A percentile compares a stretch with the other conserved stretches of the same genome.
These are phyloP conservation scores for Limnothrissa miodon DNA, from an alignment of 2,113 vertebrate genomes.

Conservation along the genomic window DNA sequence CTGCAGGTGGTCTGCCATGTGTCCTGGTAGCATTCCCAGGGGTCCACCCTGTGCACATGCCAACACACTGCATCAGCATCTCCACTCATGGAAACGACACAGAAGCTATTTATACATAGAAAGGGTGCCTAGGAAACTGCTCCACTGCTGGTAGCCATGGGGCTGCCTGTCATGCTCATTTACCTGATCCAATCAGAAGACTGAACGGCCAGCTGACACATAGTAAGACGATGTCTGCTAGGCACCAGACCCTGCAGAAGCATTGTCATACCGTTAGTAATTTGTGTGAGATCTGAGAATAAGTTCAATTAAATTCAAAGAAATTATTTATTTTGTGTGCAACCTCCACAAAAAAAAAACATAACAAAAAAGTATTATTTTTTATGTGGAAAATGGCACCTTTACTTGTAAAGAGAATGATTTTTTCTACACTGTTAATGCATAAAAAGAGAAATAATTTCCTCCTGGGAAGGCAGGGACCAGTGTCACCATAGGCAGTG, in stretches of 20 bases:
- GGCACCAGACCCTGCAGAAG: slow-evolving; percentile 86
- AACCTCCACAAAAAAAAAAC: no score
- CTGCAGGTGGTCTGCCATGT: slow-evolving; percentile 98
- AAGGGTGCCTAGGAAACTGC: neutral
- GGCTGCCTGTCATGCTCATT: slow-evolving; percentile 27
- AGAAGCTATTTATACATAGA: neutral
- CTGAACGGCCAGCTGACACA: slow-evolving; percentile 97
- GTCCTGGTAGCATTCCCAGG: slow-evolving; percentile 98
- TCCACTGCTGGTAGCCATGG: neutral
- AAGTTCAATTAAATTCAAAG: no score
- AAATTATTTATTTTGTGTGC: no score
- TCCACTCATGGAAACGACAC: neutral
- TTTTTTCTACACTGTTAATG: no score
- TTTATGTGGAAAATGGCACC: no score
- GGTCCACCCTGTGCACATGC: slow-evolving; percentile 83
- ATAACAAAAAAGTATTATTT: no score
- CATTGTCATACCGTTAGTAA: neutral
- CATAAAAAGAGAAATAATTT: no score
- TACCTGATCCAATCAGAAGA: slow-evolving; percentile 98
- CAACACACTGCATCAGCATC: neutral
- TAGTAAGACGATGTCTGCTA: slow-evolving; percentile 92
- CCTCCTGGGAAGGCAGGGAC: no score
- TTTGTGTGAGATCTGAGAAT: no score
- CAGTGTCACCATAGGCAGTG: no score
- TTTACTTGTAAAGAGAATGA: no score